These are phyloP conservation scores for Centropyge bicolor DNA, from an alignment of 2,797 vertebrate genomes.

Conservation along the genomic window DNA sequence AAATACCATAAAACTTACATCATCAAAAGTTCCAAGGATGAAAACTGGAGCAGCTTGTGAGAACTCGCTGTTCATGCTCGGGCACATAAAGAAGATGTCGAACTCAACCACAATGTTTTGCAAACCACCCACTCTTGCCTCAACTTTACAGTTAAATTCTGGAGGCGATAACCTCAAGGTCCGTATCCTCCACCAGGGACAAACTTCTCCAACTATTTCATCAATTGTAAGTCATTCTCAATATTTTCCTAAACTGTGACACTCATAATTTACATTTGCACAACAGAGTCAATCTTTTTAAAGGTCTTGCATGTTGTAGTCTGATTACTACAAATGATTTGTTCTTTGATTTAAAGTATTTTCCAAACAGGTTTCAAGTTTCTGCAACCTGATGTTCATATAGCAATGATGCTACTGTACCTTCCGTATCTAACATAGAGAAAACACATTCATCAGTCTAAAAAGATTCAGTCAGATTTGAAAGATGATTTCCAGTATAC, in stretches of 20 bases:
- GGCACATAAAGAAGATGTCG: constrained; percentile 18
- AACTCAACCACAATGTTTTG: constrained; percentile 19
- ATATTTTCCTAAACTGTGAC: neutral
- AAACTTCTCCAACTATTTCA: constrained; percentile 33
- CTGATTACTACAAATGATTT: neutral
- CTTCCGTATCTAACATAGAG: neutral
- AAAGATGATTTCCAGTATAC: neutral
- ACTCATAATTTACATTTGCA: constrained; percentile 10
- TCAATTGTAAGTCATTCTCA: constrained; percentile 15
- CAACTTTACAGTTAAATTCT: constrained; percentile 23
- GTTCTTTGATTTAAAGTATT: neutral
- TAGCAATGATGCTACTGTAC: neutral
- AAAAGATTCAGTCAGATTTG: neutral
- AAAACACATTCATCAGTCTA: neutral
- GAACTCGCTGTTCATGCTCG: constrained; percentile 24
- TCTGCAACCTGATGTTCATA: neutral
- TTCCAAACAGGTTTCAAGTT: neutral
- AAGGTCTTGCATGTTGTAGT: neutral
- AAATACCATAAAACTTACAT: constrained; percentile 14
- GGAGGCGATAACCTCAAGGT: constrained; percentile 29
- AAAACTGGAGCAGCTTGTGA: constrained; percentile 43
- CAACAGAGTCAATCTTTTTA: neutral
- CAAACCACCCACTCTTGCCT: constrained; percentile 47
- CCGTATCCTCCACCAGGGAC: constrained; percentile 22
- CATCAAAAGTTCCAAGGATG: constrained; percentile 21